phyloP scores from a whole-genome alignment of 1,140 invertebrate genomes.

The Gonatopus flavifemur region DNA sequence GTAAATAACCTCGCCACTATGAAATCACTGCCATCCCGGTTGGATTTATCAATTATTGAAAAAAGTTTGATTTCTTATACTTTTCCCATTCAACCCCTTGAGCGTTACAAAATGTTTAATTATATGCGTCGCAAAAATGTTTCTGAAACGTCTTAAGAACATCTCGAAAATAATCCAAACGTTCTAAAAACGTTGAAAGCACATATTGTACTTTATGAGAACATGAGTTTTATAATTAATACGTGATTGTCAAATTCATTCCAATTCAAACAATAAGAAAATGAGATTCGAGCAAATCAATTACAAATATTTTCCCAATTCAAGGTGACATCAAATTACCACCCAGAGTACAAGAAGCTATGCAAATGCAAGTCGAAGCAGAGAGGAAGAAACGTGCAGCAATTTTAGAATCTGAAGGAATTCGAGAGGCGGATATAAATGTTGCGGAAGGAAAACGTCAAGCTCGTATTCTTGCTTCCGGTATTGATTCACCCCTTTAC shows the following conservation, averaged over 20 bases:
- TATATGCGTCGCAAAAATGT: no score
- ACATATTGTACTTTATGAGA: neutral
- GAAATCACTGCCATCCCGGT: no score
- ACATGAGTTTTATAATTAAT: neutral
- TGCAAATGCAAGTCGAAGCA: conserved; percentile 99
- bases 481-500: no score
- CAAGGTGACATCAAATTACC: conserved; percentile 92
- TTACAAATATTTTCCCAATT: conserved; percentile 14
- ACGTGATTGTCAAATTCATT: no score
- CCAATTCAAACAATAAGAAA: no score
- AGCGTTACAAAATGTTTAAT: no score
- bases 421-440: conserved; percentile 94
- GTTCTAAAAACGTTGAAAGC: conserved; percentile 6
- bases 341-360: conserved; percentile 91
- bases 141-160: no score
- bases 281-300: neutral
- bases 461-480: conserved; percentile 89
- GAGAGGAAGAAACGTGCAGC: conserved; percentile 95
- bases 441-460: conserved; percentile 94
- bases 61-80: no score
- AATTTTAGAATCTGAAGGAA: conserved; percentile 96
- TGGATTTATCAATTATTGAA: no score
- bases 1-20: no score
- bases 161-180: no score
- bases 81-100: no score